Conservation (phyloP, 2,113 vertebrate genomes). For the Eonycteris spelaea region DNA sequence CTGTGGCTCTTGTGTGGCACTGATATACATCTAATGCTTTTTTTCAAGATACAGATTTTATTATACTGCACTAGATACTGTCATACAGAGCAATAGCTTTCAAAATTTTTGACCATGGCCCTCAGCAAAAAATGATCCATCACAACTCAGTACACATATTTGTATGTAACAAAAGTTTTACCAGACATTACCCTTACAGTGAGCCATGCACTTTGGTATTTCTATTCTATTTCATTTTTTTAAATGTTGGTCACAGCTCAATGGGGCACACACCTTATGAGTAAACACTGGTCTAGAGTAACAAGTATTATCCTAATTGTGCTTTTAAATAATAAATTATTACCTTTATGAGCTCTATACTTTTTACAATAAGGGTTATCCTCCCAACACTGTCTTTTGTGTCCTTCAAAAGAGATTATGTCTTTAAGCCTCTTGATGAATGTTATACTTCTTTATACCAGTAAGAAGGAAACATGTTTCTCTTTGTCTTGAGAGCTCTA, state of each 20-base stretch:
- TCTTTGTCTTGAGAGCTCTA: slow-evolving; percentile 32
- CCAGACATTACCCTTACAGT: neutral
- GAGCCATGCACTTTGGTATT: neutral
- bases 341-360: slow-evolving; percentile 22
- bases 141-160: neutral
- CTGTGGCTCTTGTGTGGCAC: neutral
- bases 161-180: neutral
- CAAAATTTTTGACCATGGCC: neutral
- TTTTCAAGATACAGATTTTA: slow-evolving; percentile 1
- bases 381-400: neutral
- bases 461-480: slow-evolving; percentile 20
- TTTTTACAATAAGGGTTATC: slow-evolving; percentile 33
- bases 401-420: slow-evolving; percentile 45
- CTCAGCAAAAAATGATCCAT: slow-evolving; percentile 13
- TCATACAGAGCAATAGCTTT: slow-evolving; percentile 25
- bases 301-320: slow-evolving; percentile 33
- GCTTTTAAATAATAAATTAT: slow-evolving; percentile 47
- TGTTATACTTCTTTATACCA: neutral
- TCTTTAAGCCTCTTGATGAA: slow-evolving; percentile 50
- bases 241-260: neutral
- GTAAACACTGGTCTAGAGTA: neutral
- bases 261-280: neutral
- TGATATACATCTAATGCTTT: slow-evolving; percentile 10
- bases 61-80: slow-evolving; percentile 4
- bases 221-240: neutral